Evolutionary conservation across 2,888 invertebrate genomes (phyloP).

Genomic region (Amphiduros pacificus): DNA sequence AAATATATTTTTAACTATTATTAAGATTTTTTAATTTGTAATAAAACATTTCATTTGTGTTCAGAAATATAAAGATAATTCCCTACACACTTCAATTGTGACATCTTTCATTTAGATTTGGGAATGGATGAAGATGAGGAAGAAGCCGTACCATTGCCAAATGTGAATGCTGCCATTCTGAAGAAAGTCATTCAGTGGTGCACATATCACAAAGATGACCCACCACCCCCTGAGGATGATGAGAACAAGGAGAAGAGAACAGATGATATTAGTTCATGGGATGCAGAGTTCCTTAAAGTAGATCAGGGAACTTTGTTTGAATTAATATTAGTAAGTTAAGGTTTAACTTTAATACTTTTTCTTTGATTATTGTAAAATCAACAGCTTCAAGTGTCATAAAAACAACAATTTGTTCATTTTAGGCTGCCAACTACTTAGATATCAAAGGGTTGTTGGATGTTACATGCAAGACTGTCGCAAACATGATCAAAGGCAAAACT

Average conservation of each 20-base stretch:
- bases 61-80: no score
- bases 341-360: not conserved
- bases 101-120: conserved; percentile 52
- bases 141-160: conserved; percentile 87
- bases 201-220: conserved; percentile 73
- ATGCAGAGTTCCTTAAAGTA: conserved; percentile 97
- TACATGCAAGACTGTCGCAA: conserved; percentile 96
- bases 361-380: conserved; percentile 20
- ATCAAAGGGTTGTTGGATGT: conserved; percentile 88
- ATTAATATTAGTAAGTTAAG: conserved; percentile 73
- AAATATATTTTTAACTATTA: no score
- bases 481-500: conserved; percentile 98
- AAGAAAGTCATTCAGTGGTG: conserved; percentile 72
- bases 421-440: conserved; percentile 93
- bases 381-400: not conserved
- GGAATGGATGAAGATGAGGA: conserved; percentile 69
- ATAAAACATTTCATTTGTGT: no score
- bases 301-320: conserved; percentile 80
- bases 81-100: no score
- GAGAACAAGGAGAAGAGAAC: conserved; percentile 98
- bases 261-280: conserved; percentile 98
- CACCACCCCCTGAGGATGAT: conserved; percentile 83
- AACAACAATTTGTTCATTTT: conserved; percentile 11
- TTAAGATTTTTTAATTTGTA: no score
- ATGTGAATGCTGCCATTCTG: conserved; percentile 94